These are phyloP conservation scores for Sarcophaga carnaria DNA, from an alignment of 2,888 invertebrate genomes.

Conservation along the genomic window DNA sequence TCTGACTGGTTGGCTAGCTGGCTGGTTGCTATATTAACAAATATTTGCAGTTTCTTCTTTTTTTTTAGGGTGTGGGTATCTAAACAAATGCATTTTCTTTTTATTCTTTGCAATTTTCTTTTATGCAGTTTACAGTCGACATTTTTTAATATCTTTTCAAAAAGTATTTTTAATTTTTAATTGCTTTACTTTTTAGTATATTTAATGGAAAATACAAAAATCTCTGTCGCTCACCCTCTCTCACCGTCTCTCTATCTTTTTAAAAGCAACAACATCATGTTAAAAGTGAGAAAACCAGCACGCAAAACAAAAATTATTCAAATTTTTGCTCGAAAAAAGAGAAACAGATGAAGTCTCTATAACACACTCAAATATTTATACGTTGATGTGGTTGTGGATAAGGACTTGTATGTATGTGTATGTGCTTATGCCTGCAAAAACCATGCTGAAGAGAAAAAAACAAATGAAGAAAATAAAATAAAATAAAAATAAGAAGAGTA, in stretches of 20 bases:
- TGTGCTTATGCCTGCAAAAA: background rate
- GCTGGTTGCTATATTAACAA: conserved; percentile 1
- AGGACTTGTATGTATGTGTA: background rate
- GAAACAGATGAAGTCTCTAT: conserved; percentile 28
- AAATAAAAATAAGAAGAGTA: background rate
- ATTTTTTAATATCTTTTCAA: background rate
- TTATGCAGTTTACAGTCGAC: conserved; percentile 13
- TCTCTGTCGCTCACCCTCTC: no score
- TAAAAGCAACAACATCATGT: background rate
- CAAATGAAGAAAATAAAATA: background rate
- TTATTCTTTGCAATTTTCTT: background rate
- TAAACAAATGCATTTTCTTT: background rate
- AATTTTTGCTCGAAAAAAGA: conserved; percentile 18
- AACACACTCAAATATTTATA: background rate
- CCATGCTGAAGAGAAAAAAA: no score
- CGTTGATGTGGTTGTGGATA: background rate
- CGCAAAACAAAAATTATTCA: conserved; percentile 48
- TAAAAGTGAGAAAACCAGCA: background rate
- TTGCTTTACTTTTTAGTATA: conserved; percentile 38
- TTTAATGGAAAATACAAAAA: no score
- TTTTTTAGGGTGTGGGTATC: no score
- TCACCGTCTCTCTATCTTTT: no score
- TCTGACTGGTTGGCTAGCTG: background rate
- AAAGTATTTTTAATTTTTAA: conserved; percentile 34
- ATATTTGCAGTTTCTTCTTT: background rate